A percentile compares a stretch with the other conserved stretches of the same genome.
Conservation (phyloP, 2,888 invertebrate species). For the Microchrysa polita region DNA sequence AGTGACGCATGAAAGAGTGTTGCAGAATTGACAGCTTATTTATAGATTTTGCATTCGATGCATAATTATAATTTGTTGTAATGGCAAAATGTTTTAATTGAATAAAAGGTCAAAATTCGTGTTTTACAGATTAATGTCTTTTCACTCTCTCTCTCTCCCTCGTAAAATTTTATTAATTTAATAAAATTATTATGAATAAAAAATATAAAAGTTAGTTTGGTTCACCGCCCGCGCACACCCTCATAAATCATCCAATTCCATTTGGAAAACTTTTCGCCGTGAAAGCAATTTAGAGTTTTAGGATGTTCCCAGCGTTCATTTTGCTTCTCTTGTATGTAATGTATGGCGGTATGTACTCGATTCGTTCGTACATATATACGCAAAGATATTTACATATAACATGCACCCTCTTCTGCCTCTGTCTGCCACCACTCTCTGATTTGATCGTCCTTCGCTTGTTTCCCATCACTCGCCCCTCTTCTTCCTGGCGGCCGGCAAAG, state of each 20-base stretch:
- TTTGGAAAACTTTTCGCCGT: conserved; percentile 8
- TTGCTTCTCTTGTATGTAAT: conserved; percentile 6
- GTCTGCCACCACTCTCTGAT: conserved; percentile 25
- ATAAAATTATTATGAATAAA: neutral
- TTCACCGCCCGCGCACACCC: neutral
- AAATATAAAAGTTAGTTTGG: conserved; percentile 34
- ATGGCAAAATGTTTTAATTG: neutral
- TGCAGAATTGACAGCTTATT: no score
- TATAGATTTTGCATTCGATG: no score
- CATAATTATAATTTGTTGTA: neutral
- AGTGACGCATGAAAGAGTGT: neutral
- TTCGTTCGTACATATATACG: conserved; percentile 17
- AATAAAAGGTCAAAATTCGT: no score
- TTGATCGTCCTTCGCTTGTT: no score
- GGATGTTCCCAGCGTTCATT: conserved; percentile 12
- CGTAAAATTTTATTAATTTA: conserved; percentile 23
- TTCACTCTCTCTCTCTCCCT: no score
- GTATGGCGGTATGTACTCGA: neutral
- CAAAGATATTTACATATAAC: conserved; percentile 32
- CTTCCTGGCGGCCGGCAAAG: no score
- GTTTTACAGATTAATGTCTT: no score
- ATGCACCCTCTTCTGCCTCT: conserved; percentile 16
- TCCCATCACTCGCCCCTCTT: no score
- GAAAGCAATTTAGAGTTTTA: conserved; percentile 41
- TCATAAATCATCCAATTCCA: conserved; percentile 40